A percentile compares a stretch with the other conserved stretches of the same genome.
Conservation (phyloP, 2,113 vertebrate genomes). For the Ameiurus melas region DNA sequence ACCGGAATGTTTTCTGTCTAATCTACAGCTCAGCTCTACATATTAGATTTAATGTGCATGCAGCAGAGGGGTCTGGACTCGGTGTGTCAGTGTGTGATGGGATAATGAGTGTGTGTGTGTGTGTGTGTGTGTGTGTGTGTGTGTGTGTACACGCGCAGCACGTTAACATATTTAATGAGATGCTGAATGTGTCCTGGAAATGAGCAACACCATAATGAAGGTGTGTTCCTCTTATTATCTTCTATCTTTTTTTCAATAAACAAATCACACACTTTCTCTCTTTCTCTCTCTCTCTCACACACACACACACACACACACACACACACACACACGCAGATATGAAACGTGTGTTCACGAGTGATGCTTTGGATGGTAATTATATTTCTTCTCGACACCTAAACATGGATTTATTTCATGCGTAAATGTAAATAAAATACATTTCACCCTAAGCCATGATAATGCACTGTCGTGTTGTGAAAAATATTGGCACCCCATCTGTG, state of each 20-base stretch:
- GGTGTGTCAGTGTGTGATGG: neutral
- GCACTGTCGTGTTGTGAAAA: neutral
- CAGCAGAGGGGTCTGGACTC: neutral
- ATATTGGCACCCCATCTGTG: neutral
- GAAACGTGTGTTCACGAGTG: neutral
- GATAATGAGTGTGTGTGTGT: slow-evolving; percentile 14
- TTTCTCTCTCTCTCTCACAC: neutral
- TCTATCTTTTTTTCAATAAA: neutral
- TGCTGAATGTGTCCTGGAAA: neutral
- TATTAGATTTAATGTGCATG: slow-evolving; percentile 14
- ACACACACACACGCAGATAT: neutral
- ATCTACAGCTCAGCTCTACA: neutral
- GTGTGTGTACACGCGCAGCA: neutral
- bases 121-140: slow-evolving; percentile 5
- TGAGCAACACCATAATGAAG: neutral
- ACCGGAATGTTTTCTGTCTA: slow-evolving; percentile 9
- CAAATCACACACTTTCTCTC: too few species aligned
- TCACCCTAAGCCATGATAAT: neutral
- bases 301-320: neutral
- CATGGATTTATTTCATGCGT: neutral
- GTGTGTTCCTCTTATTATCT: neutral
- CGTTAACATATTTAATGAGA: slow-evolving; percentile 4
- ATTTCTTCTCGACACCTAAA: neutral
- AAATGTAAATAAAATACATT: neutral
- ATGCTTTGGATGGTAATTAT: neutral